Evolutionary conservation across 2,888 invertebrate species (phyloP), one percentile per base, ranked within the genome.

Genomic region (Hirtodrosophila duncani): DNA sequence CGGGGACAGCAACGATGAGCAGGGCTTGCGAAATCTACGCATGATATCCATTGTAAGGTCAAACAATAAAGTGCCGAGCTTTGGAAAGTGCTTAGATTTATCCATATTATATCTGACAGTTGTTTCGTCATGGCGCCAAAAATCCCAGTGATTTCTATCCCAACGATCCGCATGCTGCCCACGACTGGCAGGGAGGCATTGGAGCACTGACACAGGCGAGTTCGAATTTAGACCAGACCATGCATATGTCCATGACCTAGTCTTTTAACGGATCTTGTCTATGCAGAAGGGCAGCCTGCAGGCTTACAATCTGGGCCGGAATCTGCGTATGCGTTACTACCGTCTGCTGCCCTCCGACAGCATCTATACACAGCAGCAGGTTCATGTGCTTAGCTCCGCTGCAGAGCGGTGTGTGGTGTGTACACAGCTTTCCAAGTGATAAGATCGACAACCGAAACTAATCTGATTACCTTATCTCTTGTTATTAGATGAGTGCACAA

Each of bases 101-200:
- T 34, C 33, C 11, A 27, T 30, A 3, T 24, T 11, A 10, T 9
- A 10, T 17, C 7, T 18, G 11, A 44, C 58, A 87, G 86, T 77
- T 87, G 57, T 86, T 86, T 50, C 83, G 86, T 17, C 87, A 87
- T 65, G 87, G 87, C 20, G 86, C 86, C 59, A 85, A 84, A 60
- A 84, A 93, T 48, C 97, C 97, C 1, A 90, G 91, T 3, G 85
- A 87, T 14, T 90, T 91, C 1, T 97, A 94, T 83, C 92, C 92
- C 8, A 94, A 91, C 78, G 96, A 97, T 87, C 94, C 94, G 1
- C 90, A 94, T 82, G 89, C 89, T 53, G 88, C 92, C 58, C 90
- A 92, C 70, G 88, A 89, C 41, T 97, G 96, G 96, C 91, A 92
- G 3, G 92, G 92, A 67, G 97, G 96, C 30, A 89, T 91, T 80